These are phyloP conservation scores for Lineus longissimus DNA, from an alignment of 1,140 invertebrate genomes.

Conservation along the genomic window DNA sequence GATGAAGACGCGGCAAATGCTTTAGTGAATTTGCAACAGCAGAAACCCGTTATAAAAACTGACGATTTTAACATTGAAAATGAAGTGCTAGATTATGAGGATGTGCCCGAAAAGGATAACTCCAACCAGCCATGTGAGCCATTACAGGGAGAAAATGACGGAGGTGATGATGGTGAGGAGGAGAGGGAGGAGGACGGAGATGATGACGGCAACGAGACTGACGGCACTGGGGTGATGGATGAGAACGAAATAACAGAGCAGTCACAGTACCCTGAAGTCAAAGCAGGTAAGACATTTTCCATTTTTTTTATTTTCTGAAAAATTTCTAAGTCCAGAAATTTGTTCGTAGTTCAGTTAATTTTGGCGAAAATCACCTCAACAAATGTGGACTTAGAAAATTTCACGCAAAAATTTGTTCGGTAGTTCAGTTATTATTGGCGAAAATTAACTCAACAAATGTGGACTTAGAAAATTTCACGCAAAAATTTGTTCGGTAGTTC, in stretches of 20 bases:
- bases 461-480: no score
- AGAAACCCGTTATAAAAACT: background rate
- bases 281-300: no score
- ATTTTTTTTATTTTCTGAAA: no score
- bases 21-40: background rate
- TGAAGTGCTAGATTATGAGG: conserved; percentile 4
- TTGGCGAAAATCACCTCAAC: no score
- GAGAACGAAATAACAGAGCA: background rate
- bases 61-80: background rate
- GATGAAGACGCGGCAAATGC: background rate
- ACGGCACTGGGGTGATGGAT: background rate
- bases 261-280: no score
- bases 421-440: no score
- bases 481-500: no score
- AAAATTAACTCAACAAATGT: no score
- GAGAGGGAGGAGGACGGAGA: background rate
- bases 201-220: background rate
- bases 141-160: background rate
- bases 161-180: background rate
- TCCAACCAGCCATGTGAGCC: background rate
- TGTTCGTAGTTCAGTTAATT: no score
- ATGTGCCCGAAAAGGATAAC: background rate
- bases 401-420: no score
- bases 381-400: no score
- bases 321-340: no score